Percentiles rank a stretch among this genome's conserved stretches.
Conservation (phyloP, 2,797 vertebrate species). For the Capromys pilorides region DNA sequence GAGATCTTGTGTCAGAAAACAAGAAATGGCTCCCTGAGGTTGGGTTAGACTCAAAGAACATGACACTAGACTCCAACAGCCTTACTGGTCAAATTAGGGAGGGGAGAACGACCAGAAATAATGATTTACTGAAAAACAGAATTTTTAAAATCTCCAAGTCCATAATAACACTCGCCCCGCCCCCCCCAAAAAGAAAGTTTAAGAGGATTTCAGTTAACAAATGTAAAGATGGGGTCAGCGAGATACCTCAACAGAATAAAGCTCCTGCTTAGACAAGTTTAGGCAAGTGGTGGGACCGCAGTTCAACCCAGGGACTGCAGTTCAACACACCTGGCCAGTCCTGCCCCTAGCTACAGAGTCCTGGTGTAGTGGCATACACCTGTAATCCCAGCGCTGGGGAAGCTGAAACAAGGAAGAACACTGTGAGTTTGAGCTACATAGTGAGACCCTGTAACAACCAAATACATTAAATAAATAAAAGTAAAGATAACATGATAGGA, state of each 20-base stretch:
- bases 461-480: too few relatives aligned
- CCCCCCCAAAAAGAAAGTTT: not conserved
- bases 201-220: not conserved
- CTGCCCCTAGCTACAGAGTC: too few relatives aligned
- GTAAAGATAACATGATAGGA: not conserved
- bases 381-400: too few relatives aligned
- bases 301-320: too few relatives aligned
- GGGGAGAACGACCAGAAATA: fast-evolving
- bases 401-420: too few relatives aligned
- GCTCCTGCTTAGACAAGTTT: too few relatives aligned
- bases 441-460: too few relatives aligned
- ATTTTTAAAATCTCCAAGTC: not conserved
- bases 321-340: too few relatives aligned
- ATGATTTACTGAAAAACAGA: not conserved
- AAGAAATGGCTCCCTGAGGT: not conserved
- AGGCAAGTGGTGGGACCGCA: too few relatives aligned
- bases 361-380: too few relatives aligned
- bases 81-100: not conserved
- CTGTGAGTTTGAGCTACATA: too few relatives aligned
- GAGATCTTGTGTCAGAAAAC: not conserved
- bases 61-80: not conserved
- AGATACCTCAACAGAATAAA: too few relatives aligned
- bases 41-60: not conserved
- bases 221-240: not conserved
- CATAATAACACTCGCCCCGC: not conserved